phyloP scores from a whole-genome alignment of 2,888 invertebrate genomes.

The Drosophila emarginata region DNA sequence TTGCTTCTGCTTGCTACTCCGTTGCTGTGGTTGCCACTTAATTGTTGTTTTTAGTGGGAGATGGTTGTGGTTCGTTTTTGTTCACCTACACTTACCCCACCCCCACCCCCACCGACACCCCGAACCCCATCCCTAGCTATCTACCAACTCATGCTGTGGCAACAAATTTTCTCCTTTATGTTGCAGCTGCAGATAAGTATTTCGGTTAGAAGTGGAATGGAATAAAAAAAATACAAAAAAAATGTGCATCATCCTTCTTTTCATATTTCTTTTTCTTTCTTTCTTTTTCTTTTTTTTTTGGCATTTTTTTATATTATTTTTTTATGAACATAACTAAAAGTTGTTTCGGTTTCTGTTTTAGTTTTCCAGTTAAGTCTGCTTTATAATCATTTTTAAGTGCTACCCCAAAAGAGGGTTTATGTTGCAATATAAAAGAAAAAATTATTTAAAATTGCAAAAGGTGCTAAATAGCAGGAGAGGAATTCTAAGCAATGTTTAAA shows the following conservation, averaged over 20 bases:
- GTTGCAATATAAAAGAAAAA: too few species aligned
- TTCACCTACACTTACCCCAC: too few species aligned
- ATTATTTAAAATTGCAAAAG: too few species aligned
- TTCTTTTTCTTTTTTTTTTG: too few species aligned
- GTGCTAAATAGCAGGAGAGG: too few species aligned
- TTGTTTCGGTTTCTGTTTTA: background rate
- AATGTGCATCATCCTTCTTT: constrained; percentile 12
- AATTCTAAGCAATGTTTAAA: too few species aligned
- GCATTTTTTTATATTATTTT: background rate
- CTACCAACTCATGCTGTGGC: background rate
- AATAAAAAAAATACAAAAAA: background rate
- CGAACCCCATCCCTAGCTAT: background rate
- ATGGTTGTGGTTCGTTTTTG: constrained; percentile 39
- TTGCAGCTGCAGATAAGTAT: constrained; percentile 10
- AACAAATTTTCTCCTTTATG: background rate
- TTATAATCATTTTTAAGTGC: background rate
- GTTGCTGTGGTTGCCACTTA: constrained; percentile 32
- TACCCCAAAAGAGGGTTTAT: too few species aligned
- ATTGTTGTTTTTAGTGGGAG: constrained; percentile 55
- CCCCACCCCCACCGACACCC: background rate
- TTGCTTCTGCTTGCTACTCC: constrained; percentile 18
- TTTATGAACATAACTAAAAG: background rate
- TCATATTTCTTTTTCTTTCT: background rate
- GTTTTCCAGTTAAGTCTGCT: background rate
- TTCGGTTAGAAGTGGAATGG: background rate